Percentiles rank a stretch among this genome's conserved stretches.
Evolutionary conservation across 2,797 vertebrate species (phyloP).

Genomic region (Urosaurus nigricauda): DNA sequence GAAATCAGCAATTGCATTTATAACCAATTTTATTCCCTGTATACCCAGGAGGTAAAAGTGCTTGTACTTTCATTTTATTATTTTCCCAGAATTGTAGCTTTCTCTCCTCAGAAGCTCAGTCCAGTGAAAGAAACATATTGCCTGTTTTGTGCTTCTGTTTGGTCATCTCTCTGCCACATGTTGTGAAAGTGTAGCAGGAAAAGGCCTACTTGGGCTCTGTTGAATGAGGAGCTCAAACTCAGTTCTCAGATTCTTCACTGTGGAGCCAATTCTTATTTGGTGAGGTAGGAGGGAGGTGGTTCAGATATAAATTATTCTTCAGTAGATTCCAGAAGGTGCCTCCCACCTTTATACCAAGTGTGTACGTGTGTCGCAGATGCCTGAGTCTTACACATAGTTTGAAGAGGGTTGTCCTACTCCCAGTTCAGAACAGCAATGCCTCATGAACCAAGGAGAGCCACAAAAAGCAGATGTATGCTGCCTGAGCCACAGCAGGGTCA

Average conservation of each 20-base stretch:
- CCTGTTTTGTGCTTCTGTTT: neutral
- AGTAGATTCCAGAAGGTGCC: neutral
- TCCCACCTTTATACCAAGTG: neutral
- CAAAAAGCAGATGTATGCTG: neutral
- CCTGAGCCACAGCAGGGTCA: neutral
- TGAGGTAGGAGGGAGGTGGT: too few species aligned
- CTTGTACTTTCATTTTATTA: neutral
- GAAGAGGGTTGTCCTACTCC: neutral
- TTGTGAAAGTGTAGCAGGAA: neutral
- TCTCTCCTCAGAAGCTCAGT: neutral
- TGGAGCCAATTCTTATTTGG: too few species aligned
- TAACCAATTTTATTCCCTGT: neutral
- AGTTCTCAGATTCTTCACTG: too few species aligned
- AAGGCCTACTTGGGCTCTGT: neutral
- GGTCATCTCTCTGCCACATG: neutral
- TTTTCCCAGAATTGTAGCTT: neutral
- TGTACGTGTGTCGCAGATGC: neutral
- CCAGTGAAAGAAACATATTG: neutral
- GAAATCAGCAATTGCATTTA: constrained; percentile 10
- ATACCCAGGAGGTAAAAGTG: neutral
- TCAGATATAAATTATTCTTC: neutral
- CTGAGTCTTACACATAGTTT: neutral
- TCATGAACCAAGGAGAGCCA: neutral
- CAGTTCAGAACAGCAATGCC: neutral
- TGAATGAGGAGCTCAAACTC: too few species aligned